phyloP scores from a whole-genome alignment of 2,113 vertebrate species.

The Ceratotherium simum region DNA sequence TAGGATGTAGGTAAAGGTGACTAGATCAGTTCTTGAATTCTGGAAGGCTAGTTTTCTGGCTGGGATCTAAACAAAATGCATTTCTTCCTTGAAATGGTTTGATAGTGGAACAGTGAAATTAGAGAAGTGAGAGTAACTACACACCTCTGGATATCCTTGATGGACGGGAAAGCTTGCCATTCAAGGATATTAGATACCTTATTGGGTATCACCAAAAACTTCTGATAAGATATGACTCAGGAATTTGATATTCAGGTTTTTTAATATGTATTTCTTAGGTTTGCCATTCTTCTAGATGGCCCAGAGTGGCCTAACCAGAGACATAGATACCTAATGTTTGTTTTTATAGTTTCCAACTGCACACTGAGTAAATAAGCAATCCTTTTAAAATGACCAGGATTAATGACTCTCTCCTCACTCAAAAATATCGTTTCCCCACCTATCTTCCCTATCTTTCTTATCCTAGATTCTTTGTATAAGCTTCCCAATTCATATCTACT shows the following conservation, averaged over 20 bases:
- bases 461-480: neutral
- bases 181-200: neutral
- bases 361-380: neutral
- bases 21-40: neutral
- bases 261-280: neutral
- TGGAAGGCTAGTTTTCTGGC: neutral
- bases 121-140: neutral
- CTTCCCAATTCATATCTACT: neutral
- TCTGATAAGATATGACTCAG: neutral
- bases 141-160: neutral
- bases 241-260: neutral
- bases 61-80: constrained; percentile 4
- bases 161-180: neutral
- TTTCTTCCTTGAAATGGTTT: constrained; percentile 23
- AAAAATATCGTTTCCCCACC: neutral
- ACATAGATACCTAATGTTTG: neutral
- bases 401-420: neutral
- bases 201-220: neutral
- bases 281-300: neutral
- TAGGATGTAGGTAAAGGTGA: neutral
- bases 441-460: neutral
- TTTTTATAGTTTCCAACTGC: neutral
- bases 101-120: neutral
- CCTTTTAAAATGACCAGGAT: constrained; percentile 2
- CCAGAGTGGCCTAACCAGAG: neutral